Conservation (phyloP, 2,888 invertebrate genomes). For the Drosophila diplacantha region DNA sequence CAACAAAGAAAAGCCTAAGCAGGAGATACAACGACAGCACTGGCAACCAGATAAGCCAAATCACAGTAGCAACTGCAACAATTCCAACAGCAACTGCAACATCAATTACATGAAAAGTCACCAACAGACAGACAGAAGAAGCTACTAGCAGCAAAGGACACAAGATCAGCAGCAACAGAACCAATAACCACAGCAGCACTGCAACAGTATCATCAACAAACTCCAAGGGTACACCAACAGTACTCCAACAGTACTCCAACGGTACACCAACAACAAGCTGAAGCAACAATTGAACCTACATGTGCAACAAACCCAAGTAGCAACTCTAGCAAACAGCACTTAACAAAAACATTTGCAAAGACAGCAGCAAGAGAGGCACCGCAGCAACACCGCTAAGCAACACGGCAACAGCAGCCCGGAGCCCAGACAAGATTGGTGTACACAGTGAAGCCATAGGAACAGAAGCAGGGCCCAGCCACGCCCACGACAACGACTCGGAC, state of each 20-base stretch:
- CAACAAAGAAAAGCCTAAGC: slow-evolving; percentile 1
- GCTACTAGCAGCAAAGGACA: background rate
- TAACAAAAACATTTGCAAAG: background rate
- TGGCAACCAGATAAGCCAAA: background rate
- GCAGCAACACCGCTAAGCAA: slow-evolving; percentile 1
- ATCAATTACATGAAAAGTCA: slow-evolving; percentile 5
- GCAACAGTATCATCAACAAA: background rate
- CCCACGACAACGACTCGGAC: slow-evolving; percentile 5
- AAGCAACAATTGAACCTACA: background rate
- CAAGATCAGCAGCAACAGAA: background rate
- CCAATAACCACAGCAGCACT: background rate
- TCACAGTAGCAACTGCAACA: background rate
- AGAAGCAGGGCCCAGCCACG: background rate
- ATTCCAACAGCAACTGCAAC: background rate
- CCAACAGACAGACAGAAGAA: background rate
- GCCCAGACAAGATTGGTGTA: background rate
- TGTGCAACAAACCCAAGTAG: background rate
- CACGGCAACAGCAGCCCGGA: slow-evolving; percentile 2
- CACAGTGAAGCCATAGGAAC: slow-evolving; percentile 1
- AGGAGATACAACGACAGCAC: background rate
- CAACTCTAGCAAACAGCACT: background rate
- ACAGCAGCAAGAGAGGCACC: too few relatives aligned
- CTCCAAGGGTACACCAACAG: background rate
- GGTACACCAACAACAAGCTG: background rate
- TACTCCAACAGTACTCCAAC: background rate